Evolutionary conservation across 2,113 vertebrate species (phyloP), one percentile per base, ranked within the genome.

Genomic region (Glaucidium brasilianum): DNA sequence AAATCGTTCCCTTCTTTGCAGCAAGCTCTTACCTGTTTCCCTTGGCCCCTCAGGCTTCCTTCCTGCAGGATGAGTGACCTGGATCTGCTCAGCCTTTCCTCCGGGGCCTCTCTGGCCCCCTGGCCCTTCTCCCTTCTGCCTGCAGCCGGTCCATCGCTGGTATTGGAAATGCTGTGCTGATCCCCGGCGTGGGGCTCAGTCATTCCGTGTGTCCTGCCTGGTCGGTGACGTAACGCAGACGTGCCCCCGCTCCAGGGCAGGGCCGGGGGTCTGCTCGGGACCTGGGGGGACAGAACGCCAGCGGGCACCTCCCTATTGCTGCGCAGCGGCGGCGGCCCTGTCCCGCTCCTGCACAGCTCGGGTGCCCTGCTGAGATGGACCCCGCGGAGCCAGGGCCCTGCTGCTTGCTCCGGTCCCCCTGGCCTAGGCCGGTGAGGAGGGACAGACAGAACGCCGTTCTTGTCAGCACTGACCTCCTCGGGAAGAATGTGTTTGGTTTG

Each of bases 131-230:
- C 41, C 41, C 25, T 6, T 3, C 66, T 37, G 49, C 49, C 76
- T 50, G 56, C 72, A 30, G 64, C 32, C 18, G 77, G 18, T 6
- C 10, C 5, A 7, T 34, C 6, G 4, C 79, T 16, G 17, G 19
- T 41, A 17, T 26, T 88, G 37, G 16, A 52, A 39, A 3, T 20
- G 60, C 6, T 11, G 5, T 16, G 52, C 1, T 5, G 2, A 4
- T 63, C 52, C 50, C 0, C 5, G 2, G 34, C 30, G 37, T 2
- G 30, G 63, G 15, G 56, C 37, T 14, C 32, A 58, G 13, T 13
- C 2, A 6, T 32, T 20, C 22, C 5, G 11, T 4, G 55, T 2
- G 15, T 41, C 49, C 35, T 9, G 23, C 27, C n/a, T 23, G 32
- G 23, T 34, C 49, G 8, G 12, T 7, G 27, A 26, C 29, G 4